Conservation (phyloP, 2,113 vertebrate species). For the Eulacestoma nigropectus region DNA sequence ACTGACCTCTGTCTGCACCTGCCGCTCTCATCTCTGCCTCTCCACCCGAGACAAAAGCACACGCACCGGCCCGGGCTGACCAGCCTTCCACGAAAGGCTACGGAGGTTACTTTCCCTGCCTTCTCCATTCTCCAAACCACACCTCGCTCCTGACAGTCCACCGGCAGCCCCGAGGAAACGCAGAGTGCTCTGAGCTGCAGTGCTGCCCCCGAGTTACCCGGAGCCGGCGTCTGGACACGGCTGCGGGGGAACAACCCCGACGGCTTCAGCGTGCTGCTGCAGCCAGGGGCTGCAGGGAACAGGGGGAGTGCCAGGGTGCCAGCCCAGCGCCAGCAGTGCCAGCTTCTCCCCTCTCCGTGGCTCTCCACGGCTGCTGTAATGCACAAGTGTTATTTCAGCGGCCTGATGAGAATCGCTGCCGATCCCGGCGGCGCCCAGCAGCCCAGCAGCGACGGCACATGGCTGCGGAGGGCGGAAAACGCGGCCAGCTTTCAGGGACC, state of each 20-base stretch:
- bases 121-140: not conserved
- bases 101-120: not conserved
- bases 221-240: not conserved
- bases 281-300: rapidly evolving
- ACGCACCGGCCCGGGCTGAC: not conserved
- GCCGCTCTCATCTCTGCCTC: not conserved
- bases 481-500: not conserved
- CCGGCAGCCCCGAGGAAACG: not conserved
- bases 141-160: not conserved
- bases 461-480: not conserved
- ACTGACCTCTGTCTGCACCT: not conserved
- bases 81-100: too few species aligned
- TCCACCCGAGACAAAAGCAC: not conserved
- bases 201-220: not conserved
- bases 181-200: rapidly evolving
- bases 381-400: not conserved
- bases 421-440: not conserved
- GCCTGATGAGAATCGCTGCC: not conserved
- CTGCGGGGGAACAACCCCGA: not conserved
- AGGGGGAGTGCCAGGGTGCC: rapidly evolving
- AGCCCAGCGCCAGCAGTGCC: not conserved
- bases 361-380: not conserved
- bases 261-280: too few species aligned
- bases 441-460: not conserved
- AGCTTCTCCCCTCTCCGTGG: too few species aligned